phyloP scores from a whole-genome alignment of 2,797 vertebrate genomes.

The Sarcoramphus papa region DNA sequence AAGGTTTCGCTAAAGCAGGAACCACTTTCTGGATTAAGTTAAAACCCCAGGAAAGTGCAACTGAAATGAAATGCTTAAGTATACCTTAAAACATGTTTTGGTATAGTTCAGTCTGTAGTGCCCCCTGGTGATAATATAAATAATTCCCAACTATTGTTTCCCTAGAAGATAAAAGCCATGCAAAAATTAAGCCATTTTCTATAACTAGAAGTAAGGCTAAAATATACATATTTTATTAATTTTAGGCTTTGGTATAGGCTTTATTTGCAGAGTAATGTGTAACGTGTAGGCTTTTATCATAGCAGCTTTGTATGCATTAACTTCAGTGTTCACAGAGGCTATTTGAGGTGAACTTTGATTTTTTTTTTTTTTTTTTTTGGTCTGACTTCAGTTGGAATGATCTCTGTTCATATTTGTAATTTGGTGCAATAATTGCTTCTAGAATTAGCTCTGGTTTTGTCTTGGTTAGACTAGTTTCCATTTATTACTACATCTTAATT shows the following conservation, averaged over 20 bases:
- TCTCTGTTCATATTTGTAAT: not conserved
- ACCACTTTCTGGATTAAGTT: not conserved
- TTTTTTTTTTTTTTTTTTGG: not conserved
- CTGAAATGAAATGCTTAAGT: not conserved
- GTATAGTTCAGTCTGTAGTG: not conserved
- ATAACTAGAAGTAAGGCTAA: not conserved
- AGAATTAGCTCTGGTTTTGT: not conserved
- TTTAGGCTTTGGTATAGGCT: not conserved
- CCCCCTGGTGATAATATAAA: slow-evolving; percentile 5
- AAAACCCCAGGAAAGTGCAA: not conserved
- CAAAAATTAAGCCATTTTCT: not conserved
- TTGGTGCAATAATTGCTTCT: not conserved
- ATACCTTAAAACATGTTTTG: not conserved
- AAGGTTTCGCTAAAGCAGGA: not conserved
- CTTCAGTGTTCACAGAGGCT: not conserved
- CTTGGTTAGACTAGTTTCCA: not conserved
- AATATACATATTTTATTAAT: not conserved
- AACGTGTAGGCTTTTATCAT: not conserved
- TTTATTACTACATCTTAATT: not conserved
- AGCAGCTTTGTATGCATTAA: not conserved
- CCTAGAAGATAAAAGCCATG: not conserved
- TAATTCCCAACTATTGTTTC: not conserved
- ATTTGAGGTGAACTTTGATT: not conserved
- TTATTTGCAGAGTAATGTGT: not conserved
- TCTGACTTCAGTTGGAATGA: not conserved